Evolutionary conservation across 2,113 vertebrate species (phyloP).

Genomic region (Epinephelus lanceolatus): DNA sequence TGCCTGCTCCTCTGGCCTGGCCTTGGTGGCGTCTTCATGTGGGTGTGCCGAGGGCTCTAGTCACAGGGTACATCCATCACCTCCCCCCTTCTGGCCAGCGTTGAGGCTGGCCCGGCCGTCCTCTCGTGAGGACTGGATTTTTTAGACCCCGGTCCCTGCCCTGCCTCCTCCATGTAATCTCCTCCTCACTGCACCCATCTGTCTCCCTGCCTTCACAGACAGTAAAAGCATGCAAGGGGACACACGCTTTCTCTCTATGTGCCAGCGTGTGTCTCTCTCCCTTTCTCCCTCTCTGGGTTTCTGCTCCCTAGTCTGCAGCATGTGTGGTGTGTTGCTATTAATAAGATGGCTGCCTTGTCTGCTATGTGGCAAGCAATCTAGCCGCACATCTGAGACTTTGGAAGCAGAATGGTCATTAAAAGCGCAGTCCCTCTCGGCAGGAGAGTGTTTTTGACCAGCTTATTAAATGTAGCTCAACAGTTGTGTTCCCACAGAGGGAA

Average conservation of each 20-base stretch:
- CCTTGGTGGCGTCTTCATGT: conserved; percentile 72
- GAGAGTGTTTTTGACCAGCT: conserved; percentile 79
- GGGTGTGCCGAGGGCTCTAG: conserved; percentile 67
- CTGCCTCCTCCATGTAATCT: conserved; percentile 76
- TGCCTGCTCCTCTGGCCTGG: conserved; percentile 74
- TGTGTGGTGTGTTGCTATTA: conserved; percentile 73
- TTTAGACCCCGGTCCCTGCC: conserved; percentile 59
- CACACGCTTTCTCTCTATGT: conserved; percentile 52
- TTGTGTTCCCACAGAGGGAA: conserved; percentile 75
- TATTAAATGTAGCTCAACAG: conserved; percentile 84
- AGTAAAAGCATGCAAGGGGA: conserved; percentile 65
- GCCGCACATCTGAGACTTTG: conserved; percentile 75
- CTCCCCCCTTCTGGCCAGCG: conserved; percentile 32
- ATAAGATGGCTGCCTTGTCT: conserved; percentile 77
- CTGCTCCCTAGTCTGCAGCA: conserved; percentile 49
- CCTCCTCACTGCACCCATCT: conserved; percentile 74
- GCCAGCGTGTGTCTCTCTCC: conserved; percentile 40
- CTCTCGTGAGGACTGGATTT: conserved; percentile 69
- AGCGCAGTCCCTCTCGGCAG: conserved; percentile 71
- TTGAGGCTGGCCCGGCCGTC: conserved; percentile 53
- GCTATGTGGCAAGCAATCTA: conserved; percentile 70
- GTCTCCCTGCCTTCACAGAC: conserved; percentile 68
- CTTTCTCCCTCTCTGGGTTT: conserved; percentile 50
- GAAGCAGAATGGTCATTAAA: conserved; percentile 83
- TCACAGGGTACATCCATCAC: conserved; percentile 80